Conservation (phyloP, 2,888 invertebrate species). For the Epinotia bilunana region DNA sequence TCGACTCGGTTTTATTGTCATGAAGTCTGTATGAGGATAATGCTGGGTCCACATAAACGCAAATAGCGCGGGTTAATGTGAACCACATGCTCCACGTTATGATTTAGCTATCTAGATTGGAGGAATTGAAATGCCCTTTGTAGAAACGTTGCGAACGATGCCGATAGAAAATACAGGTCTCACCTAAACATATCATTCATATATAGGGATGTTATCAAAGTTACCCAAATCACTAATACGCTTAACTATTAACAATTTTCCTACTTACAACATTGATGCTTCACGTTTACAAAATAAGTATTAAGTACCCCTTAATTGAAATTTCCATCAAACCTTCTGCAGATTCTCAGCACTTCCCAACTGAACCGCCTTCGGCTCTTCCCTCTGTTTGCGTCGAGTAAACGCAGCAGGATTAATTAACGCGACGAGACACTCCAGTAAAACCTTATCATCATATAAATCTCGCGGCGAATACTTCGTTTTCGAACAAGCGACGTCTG, state of each 20-base stretch:
- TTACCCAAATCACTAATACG: no score
- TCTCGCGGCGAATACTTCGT: slow-evolving; percentile 1
- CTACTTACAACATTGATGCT: no score
- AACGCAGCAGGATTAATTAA: slow-evolving; percentile 25
- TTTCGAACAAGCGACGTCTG: not conserved
- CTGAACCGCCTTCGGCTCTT: slow-evolving; percentile 9
- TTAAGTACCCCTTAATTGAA: slow-evolving; percentile 2
- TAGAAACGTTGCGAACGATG: not conserved
- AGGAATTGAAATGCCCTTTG: not conserved
- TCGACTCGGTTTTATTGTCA: not conserved
- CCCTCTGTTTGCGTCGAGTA: slow-evolving; percentile 16
- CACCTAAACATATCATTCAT: no score
- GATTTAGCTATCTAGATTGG: no score
- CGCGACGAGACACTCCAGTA: not conserved
- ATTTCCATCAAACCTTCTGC: not conserved
- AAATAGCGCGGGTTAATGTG: not conserved
- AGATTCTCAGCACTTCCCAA: slow-evolving; percentile 17
- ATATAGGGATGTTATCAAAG: no score
- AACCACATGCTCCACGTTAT: not conserved
- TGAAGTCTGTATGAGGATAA: no score
- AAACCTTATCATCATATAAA: not conserved
- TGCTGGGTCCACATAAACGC: not conserved
- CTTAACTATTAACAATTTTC: no score
- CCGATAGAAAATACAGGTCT: not conserved
- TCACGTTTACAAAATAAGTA: no score